Evolutionary conservation across 2,888 invertebrate species (phyloP).

Genomic region (Patella ulyssiponensis): DNA sequence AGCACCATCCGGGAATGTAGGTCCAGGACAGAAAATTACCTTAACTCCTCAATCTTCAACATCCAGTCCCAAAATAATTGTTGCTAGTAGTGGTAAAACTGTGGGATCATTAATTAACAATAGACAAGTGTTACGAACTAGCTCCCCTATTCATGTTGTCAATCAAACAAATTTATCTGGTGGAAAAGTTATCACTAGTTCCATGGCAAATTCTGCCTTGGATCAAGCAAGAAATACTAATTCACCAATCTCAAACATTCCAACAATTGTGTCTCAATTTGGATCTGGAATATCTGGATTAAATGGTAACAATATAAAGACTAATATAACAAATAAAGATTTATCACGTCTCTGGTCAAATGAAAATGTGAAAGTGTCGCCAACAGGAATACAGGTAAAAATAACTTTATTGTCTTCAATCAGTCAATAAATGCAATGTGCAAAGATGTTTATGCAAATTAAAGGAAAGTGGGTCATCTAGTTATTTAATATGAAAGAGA

Average conservation of each 20-base stretch:
- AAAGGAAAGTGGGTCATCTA: neutral
- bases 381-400: constrained; percentile 29
- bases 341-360: constrained; percentile 64
- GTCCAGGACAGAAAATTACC: constrained; percentile 11
- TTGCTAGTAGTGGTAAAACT: constrained; percentile 31
- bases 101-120: constrained; percentile 31
- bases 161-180: constrained; percentile 41
- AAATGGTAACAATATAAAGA: constrained; percentile 31
- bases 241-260: constrained; percentile 4
- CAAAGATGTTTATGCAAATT: neutral
- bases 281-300: neutral
- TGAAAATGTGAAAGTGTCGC: constrained; percentile 59
- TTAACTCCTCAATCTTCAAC: constrained; percentile 23
- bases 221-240: constrained; percentile 10
- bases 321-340: constrained; percentile 57
- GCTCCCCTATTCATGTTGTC: constrained; percentile 43
- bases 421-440: neutral
- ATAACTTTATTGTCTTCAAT: neutral
- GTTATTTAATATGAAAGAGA: no score
- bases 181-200: constrained; percentile 35
- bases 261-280: constrained; percentile 18
- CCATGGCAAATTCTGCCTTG: constrained; percentile 17
- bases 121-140: constrained; percentile 36
- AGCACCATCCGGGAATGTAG: constrained; percentile 14
- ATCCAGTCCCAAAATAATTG: constrained; percentile 31